Evolutionary conservation across 64 coral and sea anemone species (phyloP), one percentile per base, ranked within the genome.

Genomic region (Montipora capricornis): DNA sequence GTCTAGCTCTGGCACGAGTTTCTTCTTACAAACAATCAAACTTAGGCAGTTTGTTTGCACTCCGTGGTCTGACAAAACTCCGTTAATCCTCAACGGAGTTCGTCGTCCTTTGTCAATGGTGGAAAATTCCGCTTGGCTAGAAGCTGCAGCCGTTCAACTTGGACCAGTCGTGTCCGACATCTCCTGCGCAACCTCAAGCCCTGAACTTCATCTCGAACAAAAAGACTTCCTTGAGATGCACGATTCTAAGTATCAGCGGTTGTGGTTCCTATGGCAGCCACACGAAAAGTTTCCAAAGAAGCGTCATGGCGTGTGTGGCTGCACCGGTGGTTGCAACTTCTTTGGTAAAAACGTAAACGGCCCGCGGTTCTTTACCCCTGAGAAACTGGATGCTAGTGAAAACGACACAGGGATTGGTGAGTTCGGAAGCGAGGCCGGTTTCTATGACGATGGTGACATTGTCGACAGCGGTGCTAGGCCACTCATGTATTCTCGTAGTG

Each of bases 201-300:
- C 96, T 58, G 93, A 95, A 59, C 89, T 91, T 83, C 78, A 78
- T 20, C 79, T 89, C 37, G 92, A 96, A 17, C 98, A 99, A 70
- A 99, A 92, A 77, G 88, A 88, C 26, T 99, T 99, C 69, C 90
- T 99, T n/a, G 89, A 96, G 80, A 84, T 88, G 62, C 98, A 99
- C 66, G 98, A 99, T 66, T 80, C 73, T 9, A 84, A 75, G 47
- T 79, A 76, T 12, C 95, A 96, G 68, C 89, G 98, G 48, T 79
- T 99, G 8, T 99, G 98, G 98, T 99, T 99, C 90, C 87, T 99
- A 19, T 99, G 98, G 98, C 78, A 94, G 87, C 78, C 88, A 47
- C 62, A 75, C 37, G 89, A 92, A 49, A 49, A 80, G 64, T 82
- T 94, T 5, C 89, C 89, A 8, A 60, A 81, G 46, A 98, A 83